phyloP scores from a whole-genome alignment of 2,113 vertebrate genomes.

The Poeciliopsis prolifica region DNA sequence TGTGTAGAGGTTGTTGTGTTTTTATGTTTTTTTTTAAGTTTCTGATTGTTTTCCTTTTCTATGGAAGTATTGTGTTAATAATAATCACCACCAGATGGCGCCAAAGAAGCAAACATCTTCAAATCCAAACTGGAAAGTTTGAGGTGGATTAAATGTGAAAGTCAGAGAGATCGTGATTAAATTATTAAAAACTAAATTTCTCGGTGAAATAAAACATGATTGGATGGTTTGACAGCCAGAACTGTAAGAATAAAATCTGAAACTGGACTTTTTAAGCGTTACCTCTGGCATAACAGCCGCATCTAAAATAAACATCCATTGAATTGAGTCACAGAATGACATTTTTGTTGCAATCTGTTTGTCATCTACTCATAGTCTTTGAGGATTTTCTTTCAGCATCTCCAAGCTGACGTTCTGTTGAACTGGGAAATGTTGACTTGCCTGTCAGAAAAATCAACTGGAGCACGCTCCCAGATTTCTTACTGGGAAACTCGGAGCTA shows the following conservation, averaged over 20 bases:
- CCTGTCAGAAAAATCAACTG: no score
- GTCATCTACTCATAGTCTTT: neutral
- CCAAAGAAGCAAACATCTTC: neutral
- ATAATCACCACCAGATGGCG: slow-evolving; percentile 22
- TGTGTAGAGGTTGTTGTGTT: neutral
- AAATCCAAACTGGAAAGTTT: neutral
- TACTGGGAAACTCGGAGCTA: no score
- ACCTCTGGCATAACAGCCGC: neutral
- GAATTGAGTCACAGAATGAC: neutral
- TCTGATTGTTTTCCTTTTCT: neutral
- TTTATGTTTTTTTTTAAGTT: neutral
- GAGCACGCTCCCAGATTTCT: no score
- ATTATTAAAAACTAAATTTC: neutral
- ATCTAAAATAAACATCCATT: neutral
- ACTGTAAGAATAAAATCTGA: neutral
- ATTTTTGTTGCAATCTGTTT: neutral
- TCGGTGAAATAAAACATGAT: no score
- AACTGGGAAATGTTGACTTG: neutral
- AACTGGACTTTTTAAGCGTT: no score
- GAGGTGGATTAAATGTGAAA: neutral
- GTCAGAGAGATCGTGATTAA: neutral
- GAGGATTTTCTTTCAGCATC: neutral
- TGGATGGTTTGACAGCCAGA: neutral
- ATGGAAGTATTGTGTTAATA: neutral
- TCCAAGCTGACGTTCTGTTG: neutral